These are phyloP conservation scores for Geodia barretti DNA, from an alignment of 37 sponge, comb jelly and placozoan genomes.

Conservation along the genomic window DNA sequence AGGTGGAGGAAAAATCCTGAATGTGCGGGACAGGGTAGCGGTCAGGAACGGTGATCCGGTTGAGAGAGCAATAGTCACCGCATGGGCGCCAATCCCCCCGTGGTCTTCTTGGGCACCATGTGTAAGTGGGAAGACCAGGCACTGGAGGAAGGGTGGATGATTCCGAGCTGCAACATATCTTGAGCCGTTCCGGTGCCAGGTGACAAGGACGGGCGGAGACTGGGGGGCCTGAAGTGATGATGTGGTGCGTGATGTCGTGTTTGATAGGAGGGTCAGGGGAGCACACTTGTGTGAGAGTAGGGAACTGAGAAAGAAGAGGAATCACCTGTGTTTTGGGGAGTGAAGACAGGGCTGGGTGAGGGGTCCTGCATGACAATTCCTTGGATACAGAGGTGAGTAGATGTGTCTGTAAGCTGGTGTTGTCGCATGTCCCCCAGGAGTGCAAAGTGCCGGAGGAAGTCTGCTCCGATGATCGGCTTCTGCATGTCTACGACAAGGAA, in stretches of 20 bases:
- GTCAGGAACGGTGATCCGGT: slow-evolving; percentile 12
- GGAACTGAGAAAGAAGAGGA: slow-evolving; percentile 18
- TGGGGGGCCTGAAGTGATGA: slow-evolving; percentile 43
- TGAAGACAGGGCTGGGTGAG: slow-evolving; percentile 29
- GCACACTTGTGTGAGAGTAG: slow-evolving; percentile 9
- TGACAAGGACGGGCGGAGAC: slow-evolving; percentile 49
- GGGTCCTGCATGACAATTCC: slow-evolving; percentile 11
- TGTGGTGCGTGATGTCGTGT: slow-evolving; percentile 45
- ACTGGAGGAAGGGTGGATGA: slow-evolving; percentile 50
- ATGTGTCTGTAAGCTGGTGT: slow-evolving; percentile 23
- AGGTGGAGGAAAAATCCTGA: slow-evolving; percentile 23
- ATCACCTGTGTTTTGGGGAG: slow-evolving; percentile 11
- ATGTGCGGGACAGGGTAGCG: slow-evolving; percentile 23
- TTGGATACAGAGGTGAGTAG: slow-evolving; percentile 32
- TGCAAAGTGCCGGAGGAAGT: slow-evolving; percentile 57
- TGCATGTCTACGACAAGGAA: slow-evolving; percentile 69
- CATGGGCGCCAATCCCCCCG: slow-evolving; percentile 27
- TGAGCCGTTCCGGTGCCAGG: slow-evolving; percentile 49
- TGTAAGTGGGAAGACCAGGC: slow-evolving; percentile 47
- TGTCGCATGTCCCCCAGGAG: slow-evolving; percentile 53
- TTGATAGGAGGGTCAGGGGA: neutral
- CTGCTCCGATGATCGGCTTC: slow-evolving; percentile 67
- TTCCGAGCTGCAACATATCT: slow-evolving; percentile 49
- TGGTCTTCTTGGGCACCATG: slow-evolving; percentile 21
- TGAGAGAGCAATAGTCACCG: slow-evolving; percentile 14